These are phyloP conservation scores for Barypeithes pellucidus DNA, from an alignment of 2,888 invertebrate genomes.

Conservation along the genomic window DNA sequence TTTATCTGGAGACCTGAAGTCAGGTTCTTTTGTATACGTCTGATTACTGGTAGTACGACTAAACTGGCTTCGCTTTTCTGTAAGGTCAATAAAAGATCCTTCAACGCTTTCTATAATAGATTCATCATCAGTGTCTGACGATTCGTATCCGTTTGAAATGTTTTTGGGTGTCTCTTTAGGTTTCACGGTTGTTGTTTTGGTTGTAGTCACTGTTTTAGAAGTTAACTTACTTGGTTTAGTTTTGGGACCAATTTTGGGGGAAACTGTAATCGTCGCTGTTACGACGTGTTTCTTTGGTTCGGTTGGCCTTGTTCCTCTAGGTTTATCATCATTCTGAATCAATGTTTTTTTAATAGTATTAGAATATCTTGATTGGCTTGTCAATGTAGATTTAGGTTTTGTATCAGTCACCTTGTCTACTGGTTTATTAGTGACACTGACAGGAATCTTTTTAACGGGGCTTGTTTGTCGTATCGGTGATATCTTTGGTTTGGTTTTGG, in stretches of 20 bases:
- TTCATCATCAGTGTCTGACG: constrained; percentile 62
- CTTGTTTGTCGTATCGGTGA: constrained; percentile 46
- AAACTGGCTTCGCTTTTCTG: constrained; percentile 67
- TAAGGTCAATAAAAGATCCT: constrained; percentile 56
- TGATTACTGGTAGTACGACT: constrained; percentile 75
- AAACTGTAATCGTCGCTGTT: constrained; percentile 62
- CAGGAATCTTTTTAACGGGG: constrained; percentile 44
- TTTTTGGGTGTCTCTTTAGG: constrained; percentile 49
- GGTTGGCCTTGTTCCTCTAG: constrained; percentile 29
- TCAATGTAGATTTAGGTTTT: constrained; percentile 39
- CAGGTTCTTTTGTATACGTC: constrained; percentile 70
- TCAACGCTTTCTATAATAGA: constrained; percentile 60
- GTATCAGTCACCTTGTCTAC: constrained; percentile 31
- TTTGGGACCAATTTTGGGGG: constrained; percentile 56
- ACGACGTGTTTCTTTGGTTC: constrained; percentile 59
- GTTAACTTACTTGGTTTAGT: constrained; percentile 49
- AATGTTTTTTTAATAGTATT: constrained; percentile 60
- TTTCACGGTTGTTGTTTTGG: constrained; percentile 42
- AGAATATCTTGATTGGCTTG: constrained; percentile 47
- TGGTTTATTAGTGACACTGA: constrained; percentile 29
- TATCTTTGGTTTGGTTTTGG: constrained; percentile 54
- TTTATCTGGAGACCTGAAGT: constrained; percentile 58
- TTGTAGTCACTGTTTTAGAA: constrained; percentile 21
- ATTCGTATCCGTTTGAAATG: constrained; percentile 57
- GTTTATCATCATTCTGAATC: constrained; percentile 62